These are phyloP conservation scores for Orussus abietinus DNA, from an alignment of 1,140 invertebrate species.

Conservation along the genomic window DNA sequence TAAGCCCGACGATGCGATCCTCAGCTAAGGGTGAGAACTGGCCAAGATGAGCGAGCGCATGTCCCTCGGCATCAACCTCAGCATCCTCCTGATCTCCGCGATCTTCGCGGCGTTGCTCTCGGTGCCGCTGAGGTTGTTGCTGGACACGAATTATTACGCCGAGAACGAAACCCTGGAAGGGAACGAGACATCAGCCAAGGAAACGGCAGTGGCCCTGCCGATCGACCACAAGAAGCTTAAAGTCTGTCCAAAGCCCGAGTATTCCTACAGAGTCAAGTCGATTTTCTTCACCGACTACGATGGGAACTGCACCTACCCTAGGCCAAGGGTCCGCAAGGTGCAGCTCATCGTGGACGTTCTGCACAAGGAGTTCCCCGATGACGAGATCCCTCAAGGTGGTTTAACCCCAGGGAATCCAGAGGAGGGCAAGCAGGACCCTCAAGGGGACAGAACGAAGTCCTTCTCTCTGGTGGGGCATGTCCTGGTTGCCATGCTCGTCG, in stretches of 20 bases:
- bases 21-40: slow-evolving; percentile 7
- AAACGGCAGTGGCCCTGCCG: slow-evolving; percentile 1
- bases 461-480: slow-evolving; percentile 37
- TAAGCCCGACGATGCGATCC: slow-evolving; percentile 2
- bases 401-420: not conserved
- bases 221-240: slow-evolving; percentile 31
- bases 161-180: slow-evolving; percentile 4
- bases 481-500: slow-evolving; percentile 36
- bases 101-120: slow-evolving; percentile 39
- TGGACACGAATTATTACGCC: slow-evolving; percentile 30
- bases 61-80: slow-evolving; percentile 37
- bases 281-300: slow-evolving; percentile 34
- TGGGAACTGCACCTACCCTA: slow-evolving; percentile 32
- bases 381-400: slow-evolving; percentile 14
- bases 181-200: not conserved
- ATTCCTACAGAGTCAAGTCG: slow-evolving; percentile 24
- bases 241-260: slow-evolving; percentile 31
- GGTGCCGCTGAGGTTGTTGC: slow-evolving; percentile 33
- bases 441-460: slow-evolving; percentile 27
- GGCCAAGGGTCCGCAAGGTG: not conserved
- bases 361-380: not conserved
- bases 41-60: slow-evolving; percentile 31
- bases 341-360: not conserved
- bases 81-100: slow-evolving; percentile 32
- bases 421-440: slow-evolving; percentile 8